phyloP scores from a whole-genome alignment of 2,888 invertebrate species.

The Perizoma affinitatum region DNA sequence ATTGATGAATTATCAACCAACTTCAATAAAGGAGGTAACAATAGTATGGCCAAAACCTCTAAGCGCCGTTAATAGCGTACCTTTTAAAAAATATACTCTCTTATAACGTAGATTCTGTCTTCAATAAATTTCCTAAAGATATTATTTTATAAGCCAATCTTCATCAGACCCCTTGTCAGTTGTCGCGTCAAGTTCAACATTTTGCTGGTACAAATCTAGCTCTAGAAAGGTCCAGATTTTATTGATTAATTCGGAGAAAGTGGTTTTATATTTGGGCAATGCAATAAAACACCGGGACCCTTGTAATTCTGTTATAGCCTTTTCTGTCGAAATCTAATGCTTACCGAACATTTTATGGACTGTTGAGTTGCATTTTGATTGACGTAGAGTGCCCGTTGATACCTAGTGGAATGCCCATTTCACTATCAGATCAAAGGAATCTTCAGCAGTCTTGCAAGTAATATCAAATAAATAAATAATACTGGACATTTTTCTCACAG shows the following conservation, averaged over 20 bases:
- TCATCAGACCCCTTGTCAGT: constrained; percentile 1
- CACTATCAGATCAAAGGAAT: too few relatives aligned
- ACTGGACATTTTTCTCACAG: too few relatives aligned
- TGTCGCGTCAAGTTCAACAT: constrained; percentile 1
- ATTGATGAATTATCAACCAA: too few relatives aligned
- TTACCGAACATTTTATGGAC: constrained; percentile 12
- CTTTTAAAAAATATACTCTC: too few relatives aligned
- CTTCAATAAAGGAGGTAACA: too few relatives aligned
- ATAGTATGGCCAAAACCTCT: too few relatives aligned
- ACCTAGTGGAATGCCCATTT: too few relatives aligned
- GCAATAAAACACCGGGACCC: constrained; percentile 35
- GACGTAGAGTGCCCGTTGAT: neutral
- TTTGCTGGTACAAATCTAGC: neutral
- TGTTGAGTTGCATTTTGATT: constrained; percentile 2
- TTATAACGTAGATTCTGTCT: too few relatives aligned
- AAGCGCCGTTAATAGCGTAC: too few relatives aligned
- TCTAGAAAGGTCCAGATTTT: constrained; percentile 8
- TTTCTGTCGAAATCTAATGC: constrained; percentile 34
- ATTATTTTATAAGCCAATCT: neutral
- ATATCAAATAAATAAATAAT: too few relatives aligned
- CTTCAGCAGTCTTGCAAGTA: too few relatives aligned
- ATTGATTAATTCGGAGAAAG: constrained; percentile 18
- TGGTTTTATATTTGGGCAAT: constrained; percentile 26
- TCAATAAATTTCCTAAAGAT: neutral
- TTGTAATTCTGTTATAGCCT: constrained; percentile 36